Evolutionary conservation across 1,140 invertebrate species (phyloP).

Genomic region (Druon quercuslanigerum): DNA sequence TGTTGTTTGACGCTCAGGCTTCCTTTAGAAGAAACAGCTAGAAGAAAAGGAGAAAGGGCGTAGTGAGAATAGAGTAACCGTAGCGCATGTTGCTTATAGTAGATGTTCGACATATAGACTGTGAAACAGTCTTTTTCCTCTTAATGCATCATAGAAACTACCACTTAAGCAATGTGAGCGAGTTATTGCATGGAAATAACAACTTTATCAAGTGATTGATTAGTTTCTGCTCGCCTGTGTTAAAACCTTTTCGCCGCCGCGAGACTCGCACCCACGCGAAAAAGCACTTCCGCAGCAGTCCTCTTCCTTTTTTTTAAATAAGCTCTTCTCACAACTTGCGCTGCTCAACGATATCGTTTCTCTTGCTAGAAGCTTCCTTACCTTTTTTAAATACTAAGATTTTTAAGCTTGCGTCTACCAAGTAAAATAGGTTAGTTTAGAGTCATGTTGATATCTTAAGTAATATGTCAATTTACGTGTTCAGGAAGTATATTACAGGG

Average conservation of each 20-base stretch:
- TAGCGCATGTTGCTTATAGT: not conserved
- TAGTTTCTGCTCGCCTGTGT: constrained; percentile 60
- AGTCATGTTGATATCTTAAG: too few relatives aligned
- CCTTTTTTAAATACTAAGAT: too few relatives aligned
- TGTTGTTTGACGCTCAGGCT: not conserved
- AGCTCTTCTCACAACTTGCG: not conserved
- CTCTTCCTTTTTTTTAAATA: not conserved
- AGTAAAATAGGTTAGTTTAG: too few relatives aligned
- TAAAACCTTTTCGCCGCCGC: constrained; percentile 65
- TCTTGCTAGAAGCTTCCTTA: too few relatives aligned
- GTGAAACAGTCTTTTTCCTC: not conserved
- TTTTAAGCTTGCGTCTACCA: too few relatives aligned
- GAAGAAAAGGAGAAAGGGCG: not conserved
- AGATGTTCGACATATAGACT: not conserved
- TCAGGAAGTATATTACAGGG: not conserved
- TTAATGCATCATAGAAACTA: not conserved
- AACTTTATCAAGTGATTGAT: constrained; percentile 70
- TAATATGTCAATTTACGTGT: too few relatives aligned
- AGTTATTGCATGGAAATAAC: constrained; percentile 69
- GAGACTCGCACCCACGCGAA: constrained; percentile 58
- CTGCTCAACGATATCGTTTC: too few relatives aligned
- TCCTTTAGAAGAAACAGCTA: too few relatives aligned
- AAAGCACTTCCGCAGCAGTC: constrained; percentile 35
- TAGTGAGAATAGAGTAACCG: constrained; percentile 5
- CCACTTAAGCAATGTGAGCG: constrained; percentile 37